Evolutionary conservation across 2,797 vertebrate genomes (phyloP).

Genomic region (Monodelphis domestica): DNA sequence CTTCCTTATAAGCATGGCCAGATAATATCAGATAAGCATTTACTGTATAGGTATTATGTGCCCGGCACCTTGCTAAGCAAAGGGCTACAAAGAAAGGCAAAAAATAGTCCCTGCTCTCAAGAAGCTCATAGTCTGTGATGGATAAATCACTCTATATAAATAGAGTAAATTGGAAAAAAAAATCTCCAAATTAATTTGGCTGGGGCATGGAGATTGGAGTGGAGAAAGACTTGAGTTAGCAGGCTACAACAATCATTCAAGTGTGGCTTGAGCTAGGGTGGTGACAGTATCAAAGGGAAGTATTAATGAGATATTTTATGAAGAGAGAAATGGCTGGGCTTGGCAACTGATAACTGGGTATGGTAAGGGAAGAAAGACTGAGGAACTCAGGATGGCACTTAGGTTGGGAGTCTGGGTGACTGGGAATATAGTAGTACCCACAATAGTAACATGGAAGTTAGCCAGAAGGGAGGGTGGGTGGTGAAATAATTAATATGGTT

Average conservation of each 20-base stretch:
- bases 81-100: neutral
- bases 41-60: neutral
- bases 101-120: neutral
- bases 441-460: neutral
- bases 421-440: neutral
- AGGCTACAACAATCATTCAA: neutral
- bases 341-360: neutral
- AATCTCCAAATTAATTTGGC: neutral
- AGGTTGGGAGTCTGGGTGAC: neutral
- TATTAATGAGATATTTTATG: neutral
- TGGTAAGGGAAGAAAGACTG: neutral
- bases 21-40: neutral
- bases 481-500: neutral
- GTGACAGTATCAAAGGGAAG: neutral
- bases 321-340: neutral
- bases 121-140: neutral
- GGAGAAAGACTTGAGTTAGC: neutral
- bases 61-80: neutral
- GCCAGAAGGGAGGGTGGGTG: neutral
- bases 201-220: neutral
- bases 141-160: neutral
- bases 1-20: neutral
- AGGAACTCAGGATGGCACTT: neutral
- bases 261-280: neutral
- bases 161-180: neutral